These are phyloP conservation scores for Eptesicus fuscus DNA, from an alignment of 2,113 vertebrate species.

Conservation along the genomic window DNA sequence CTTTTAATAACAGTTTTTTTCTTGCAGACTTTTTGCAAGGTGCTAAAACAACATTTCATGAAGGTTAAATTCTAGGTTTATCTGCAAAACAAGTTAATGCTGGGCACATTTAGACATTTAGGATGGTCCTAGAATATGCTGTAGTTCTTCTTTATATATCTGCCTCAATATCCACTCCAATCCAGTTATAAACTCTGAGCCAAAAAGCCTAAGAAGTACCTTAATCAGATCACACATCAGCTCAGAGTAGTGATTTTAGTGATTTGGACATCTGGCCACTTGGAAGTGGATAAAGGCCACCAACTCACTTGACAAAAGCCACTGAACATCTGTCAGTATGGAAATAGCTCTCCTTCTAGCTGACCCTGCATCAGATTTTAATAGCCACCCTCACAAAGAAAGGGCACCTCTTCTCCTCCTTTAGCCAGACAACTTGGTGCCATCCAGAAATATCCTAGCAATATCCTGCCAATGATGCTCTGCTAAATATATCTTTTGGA, in stretches of 20 bases:
- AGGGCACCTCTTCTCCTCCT: constrained; percentile 47
- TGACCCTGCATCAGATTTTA: constrained; percentile 72
- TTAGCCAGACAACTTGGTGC: constrained; percentile 28
- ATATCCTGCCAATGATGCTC: background rate
- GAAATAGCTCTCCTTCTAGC: constrained; percentile 34
- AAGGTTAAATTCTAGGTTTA: constrained; percentile 61
- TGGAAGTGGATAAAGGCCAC: constrained; percentile 61
- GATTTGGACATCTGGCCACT: constrained; percentile 66
- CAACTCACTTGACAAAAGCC: constrained; percentile 52
- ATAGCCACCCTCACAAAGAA: constrained; percentile 55
- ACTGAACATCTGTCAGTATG: constrained; percentile 61
- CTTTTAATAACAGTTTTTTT: background rate
- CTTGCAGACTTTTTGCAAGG: constrained; percentile 48
- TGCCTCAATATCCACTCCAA: background rate
- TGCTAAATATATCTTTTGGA: background rate
- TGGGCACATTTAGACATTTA: background rate
- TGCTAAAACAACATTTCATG: constrained; percentile 70
- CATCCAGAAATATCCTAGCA: background rate
- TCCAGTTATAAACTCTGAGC: background rate
- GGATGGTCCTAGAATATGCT: background rate
- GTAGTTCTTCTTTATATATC: background rate
- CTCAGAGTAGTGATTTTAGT: constrained; percentile 47
- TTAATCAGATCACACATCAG: constrained; percentile 51
- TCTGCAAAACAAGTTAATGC: background rate
- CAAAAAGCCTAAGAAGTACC: constrained; percentile 32